These are phyloP conservation scores for Furnarius figulus DNA, from an alignment of 2,113 vertebrate species.

Conservation along the genomic window DNA sequence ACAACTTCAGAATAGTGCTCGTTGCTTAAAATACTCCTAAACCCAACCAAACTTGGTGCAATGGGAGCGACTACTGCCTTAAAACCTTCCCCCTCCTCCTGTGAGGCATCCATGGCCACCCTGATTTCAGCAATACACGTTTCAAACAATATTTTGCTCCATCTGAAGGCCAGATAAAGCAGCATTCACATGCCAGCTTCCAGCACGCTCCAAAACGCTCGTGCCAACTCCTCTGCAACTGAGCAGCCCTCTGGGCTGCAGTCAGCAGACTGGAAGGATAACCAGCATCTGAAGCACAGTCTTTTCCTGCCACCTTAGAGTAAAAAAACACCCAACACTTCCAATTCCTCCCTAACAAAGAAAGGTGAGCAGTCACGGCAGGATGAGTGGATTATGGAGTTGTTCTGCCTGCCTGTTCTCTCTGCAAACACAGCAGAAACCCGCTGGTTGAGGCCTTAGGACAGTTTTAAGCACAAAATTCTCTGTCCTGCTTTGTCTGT, in stretches of 20 bases:
- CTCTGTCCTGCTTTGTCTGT: not conserved
- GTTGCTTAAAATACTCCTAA: not conserved
- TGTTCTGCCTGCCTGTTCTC: not conserved
- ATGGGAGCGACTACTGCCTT: not conserved
- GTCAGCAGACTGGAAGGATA: not conserved
- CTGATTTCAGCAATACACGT: not conserved
- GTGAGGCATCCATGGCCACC: not conserved
- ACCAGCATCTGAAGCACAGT: not conserved
- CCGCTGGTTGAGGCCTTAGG: not conserved
- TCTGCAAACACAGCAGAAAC: not conserved
- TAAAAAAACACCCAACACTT: not conserved
- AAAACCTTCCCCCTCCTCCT: not conserved
- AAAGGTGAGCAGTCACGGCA: not conserved
- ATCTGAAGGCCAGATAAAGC: not conserved
- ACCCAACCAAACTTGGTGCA: not conserved
- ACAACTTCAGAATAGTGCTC: not conserved
- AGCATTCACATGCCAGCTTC: not conserved
- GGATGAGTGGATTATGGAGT: not conserved
- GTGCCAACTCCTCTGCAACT: conserved; percentile 12
- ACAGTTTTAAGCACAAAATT: not conserved
- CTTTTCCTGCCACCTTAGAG: not conserved
- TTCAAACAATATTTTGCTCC: not conserved
- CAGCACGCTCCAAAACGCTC: not conserved
- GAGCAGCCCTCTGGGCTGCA: conserved; percentile 24
- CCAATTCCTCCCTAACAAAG: not conserved